phyloP scores from a whole-genome alignment of 2,888 invertebrate genomes.

The Cordilura impudica region DNA sequence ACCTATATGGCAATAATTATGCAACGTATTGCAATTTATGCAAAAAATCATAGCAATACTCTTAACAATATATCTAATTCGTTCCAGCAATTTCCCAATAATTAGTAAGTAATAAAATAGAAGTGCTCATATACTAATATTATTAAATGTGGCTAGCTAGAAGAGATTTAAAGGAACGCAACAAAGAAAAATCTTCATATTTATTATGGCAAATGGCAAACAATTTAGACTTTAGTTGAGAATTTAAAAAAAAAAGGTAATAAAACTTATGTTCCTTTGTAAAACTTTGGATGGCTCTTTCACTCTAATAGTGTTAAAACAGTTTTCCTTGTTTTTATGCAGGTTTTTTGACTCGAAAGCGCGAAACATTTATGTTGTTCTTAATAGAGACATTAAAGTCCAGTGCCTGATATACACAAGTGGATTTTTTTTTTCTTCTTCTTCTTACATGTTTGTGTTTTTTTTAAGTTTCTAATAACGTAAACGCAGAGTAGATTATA shows the following conservation, averaged over 20 bases:
- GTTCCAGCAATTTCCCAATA: background rate
- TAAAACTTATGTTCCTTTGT: too few relatives aligned
- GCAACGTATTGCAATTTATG: too few relatives aligned
- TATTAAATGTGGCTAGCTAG: background rate
- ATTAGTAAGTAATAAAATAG: background rate
- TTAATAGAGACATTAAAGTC: constrained; percentile 61
- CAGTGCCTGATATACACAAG: constrained; percentile 49
- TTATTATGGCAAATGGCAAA: background rate
- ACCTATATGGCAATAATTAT: too few relatives aligned
- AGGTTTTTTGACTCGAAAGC: background rate
- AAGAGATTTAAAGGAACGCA: background rate
- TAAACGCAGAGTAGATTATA: background rate
- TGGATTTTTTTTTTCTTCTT: constrained; percentile 12
- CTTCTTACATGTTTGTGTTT: constrained; percentile 18
- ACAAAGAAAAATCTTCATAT: too few relatives aligned
- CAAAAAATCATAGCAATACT: background rate
- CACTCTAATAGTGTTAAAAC: background rate
- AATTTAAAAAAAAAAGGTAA: too few relatives aligned
- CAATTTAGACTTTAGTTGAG: background rate
- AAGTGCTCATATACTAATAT: background rate
- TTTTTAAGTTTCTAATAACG: constrained; percentile 3
- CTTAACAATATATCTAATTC: background rate
- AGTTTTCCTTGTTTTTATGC: constrained; percentile 2
- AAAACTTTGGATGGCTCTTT: background rate
- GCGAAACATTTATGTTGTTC: constrained; percentile 18